Evolutionary conservation across 2,888 invertebrate species (phyloP), one percentile per base, ranked within the genome.

Genomic region (Eupsilia transversa): DNA sequence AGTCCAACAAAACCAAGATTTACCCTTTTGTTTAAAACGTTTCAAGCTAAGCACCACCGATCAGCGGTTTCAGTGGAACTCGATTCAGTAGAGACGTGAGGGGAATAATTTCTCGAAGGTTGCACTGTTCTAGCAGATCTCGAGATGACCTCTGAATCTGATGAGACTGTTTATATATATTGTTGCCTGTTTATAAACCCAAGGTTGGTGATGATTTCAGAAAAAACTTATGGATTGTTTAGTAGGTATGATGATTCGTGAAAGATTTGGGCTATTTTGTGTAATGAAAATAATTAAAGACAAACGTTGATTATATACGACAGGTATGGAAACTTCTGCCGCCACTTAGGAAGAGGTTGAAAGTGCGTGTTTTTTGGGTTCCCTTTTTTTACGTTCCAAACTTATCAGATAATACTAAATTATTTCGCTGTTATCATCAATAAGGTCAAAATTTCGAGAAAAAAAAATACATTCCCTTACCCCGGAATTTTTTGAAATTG

Each of bases 51-150:
- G 52, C 38, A 75, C 38, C 17, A 41, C 20, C 56, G 33, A 75
- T 76, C 68, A 63, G 20, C 64, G 33, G 43, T 59, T 77, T 81
- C 54, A 70, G 60, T 38, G 14, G 33, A 67, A 69, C 60, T 60
- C 80, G 14, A n/a, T 72, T 69, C 65, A 59, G 46, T 33, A 3
- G 49, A 68, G 54, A 81, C 82, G 82, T 76, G 82, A 65, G 30
- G 10, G n/a, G 77, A 60, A 82, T 79, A 69, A 65, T 65, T 60
- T 70, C 57, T 63, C 20, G 52, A 75, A 80, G 66, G 66, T 66
- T 63, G 57, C 81, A 43, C 30, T 63, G 75, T 66, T 33, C 57
- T 27, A 63, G 27, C 20, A 43, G 35, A 27, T 23, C 14, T 46
- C 2, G 20, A 30, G 56, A 38, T 63, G 75, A 54, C 66, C 61